Conservation (phyloP, 2,113 vertebrate genomes). For the Anolis carolinensis region DNA sequence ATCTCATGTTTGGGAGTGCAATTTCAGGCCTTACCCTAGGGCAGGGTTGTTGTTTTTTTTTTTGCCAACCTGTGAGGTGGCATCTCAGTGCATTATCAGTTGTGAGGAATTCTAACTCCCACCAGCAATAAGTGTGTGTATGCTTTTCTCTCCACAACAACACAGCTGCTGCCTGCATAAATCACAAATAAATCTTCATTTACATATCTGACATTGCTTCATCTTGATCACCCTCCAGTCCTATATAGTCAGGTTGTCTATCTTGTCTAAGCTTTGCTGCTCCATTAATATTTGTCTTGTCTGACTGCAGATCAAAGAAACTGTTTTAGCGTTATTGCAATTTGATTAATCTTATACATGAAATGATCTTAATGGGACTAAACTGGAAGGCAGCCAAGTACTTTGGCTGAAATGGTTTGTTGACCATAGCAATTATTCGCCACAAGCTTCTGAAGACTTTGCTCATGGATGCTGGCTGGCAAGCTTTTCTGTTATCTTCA, state of each 20-base stretch:
- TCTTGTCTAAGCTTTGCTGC: background rate
- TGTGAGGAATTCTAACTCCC: too few relatives aligned
- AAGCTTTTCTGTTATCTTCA: background rate
- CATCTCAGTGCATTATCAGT: too few relatives aligned
- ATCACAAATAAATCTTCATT: too few relatives aligned
- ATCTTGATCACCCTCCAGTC: too few relatives aligned
- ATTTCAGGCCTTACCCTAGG: too few relatives aligned
- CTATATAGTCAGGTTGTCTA: background rate
- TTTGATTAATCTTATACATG: background rate
- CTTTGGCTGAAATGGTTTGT: background rate
- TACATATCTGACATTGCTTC: too few relatives aligned
- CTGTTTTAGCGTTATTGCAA: background rate
- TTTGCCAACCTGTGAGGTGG: too few relatives aligned
- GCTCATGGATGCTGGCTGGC: background rate
- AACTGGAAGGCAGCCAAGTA: background rate
- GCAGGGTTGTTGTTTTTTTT: too few relatives aligned
- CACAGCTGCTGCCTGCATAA: too few relatives aligned
- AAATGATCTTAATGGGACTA: background rate
- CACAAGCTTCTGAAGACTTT: background rate
- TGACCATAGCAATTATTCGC: background rate
- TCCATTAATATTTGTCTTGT: background rate
- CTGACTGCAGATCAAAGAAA: background rate
- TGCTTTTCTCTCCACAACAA: too few relatives aligned
- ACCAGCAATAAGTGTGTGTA: too few relatives aligned
- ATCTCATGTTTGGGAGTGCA: too few relatives aligned